Percentiles rank a stretch among this genome's conserved stretches.
These are phyloP conservation scores for Leucophenga varia DNA, from an alignment of 1,140 invertebrate species.

Conservation along the genomic window DNA sequence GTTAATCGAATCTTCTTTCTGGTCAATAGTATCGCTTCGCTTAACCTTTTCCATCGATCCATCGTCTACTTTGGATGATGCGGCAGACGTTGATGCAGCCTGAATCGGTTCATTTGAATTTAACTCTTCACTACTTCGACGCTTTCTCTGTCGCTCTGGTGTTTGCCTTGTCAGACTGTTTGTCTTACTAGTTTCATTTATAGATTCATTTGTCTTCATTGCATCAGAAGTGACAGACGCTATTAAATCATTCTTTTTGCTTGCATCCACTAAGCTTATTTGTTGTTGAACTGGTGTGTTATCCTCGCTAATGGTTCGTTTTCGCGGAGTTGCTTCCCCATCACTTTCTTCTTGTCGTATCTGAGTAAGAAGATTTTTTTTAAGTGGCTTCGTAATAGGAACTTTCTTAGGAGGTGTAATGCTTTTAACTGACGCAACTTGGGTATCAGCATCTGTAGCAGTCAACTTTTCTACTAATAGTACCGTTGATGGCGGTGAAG, in stretches of 20 bases:
- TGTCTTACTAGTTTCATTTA: too few relatives aligned
- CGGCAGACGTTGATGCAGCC: too few relatives aligned
- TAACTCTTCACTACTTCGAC: constrained; percentile 44
- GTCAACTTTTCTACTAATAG: too few relatives aligned
- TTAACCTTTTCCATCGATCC: too few relatives aligned
- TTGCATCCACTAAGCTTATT: background rate
- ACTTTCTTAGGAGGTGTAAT: constrained; percentile 34
- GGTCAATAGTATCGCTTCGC: too few relatives aligned
- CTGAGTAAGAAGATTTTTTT: constrained; percentile 46
- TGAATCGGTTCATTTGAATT: constrained; percentile 10
- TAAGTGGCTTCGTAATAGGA: constrained; percentile 46
- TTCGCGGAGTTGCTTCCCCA: constrained; percentile 39
- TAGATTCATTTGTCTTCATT: too few relatives aligned
- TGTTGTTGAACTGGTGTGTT: background rate
- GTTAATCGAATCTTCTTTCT: too few relatives aligned
- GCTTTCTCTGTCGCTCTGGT: constrained; percentile 30
- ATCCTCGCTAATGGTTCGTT: constrained; percentile 41
- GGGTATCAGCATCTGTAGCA: background rate
- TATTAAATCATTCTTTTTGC: too few relatives aligned
- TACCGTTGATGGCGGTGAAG: background rate
- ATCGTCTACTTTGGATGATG: too few relatives aligned
- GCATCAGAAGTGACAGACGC: too few relatives aligned
- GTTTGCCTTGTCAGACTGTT: too few relatives aligned
- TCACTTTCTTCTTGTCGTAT: constrained; percentile 45
- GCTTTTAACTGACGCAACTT: background rate